Evolutionary conservation across 1,140 invertebrate species (phyloP).

Genomic region (Euwallacea fornicatus): DNA sequence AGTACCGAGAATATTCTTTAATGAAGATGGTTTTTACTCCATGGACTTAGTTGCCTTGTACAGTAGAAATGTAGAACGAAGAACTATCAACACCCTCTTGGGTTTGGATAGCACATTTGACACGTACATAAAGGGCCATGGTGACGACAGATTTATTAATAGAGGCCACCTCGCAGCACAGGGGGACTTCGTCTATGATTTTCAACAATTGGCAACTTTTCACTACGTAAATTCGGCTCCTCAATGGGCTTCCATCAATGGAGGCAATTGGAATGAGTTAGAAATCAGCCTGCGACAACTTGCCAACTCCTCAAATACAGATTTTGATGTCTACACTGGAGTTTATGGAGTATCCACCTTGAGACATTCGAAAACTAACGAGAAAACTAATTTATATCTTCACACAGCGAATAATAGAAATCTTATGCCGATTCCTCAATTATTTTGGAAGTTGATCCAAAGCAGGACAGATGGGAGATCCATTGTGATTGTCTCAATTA

Average conservation of each 20-base stretch:
- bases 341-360: slow-evolving; percentile 58
- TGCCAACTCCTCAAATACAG: slow-evolving; percentile 33
- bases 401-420: slow-evolving; percentile 42
- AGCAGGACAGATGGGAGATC: slow-evolving; percentile 57
- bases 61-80: slow-evolving; percentile 42
- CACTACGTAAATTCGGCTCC: slow-evolving; percentile 60
- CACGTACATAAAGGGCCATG: slow-evolving; percentile 50
- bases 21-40: slow-evolving; percentile 47
- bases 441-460: slow-evolving; percentile 66
- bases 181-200: slow-evolving; percentile 64
- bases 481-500: slow-evolving; percentile 64
- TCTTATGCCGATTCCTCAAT: slow-evolving; percentile 59
- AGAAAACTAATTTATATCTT: slow-evolving; percentile 12
- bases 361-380: slow-evolving; percentile 37
- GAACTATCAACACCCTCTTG: slow-evolving; percentile 46
- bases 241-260: slow-evolving; percentile 63
- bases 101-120: slow-evolving; percentile 44
- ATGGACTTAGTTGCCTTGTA: slow-evolving; percentile 47
- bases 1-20: slow-evolving; percentile 49
- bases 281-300: slow-evolving; percentile 56
- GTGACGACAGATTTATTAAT: slow-evolving; percentile 62
- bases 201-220: slow-evolving; percentile 66
- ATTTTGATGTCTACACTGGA: slow-evolving; percentile 62
- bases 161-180: slow-evolving; percentile 70
- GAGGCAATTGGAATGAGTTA: slow-evolving; percentile 58